phyloP scores from a whole-genome alignment of 2,797 vertebrate species.

The Epinephelus malabaricus region DNA sequence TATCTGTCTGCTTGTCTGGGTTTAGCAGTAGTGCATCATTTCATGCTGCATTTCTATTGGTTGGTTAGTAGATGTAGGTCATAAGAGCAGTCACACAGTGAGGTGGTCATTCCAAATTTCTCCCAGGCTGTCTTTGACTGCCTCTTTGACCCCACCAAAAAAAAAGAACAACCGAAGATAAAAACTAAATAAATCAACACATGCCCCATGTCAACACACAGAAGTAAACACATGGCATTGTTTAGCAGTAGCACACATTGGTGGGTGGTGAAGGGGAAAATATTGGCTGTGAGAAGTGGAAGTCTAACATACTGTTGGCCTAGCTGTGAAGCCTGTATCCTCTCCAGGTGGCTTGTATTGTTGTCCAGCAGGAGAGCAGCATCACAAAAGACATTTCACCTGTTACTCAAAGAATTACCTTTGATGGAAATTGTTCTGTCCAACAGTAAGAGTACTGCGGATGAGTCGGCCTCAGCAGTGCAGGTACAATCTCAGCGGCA shows the following conservation, averaged over 20 bases:
- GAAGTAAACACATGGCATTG: not conserved
- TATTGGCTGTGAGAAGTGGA: not conserved
- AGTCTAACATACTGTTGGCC: not conserved
- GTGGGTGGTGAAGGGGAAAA: no score
- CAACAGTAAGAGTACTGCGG: not conserved
- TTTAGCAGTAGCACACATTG: not conserved
- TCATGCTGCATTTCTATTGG: no score
- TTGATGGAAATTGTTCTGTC: not conserved
- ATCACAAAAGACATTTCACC: conserved; percentile 4
- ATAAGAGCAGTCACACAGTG: no score
- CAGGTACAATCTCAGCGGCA: not conserved
- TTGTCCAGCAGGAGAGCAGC: not conserved
- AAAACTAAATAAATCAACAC: no score
- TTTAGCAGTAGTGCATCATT: no score
- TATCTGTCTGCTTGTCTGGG: no score
- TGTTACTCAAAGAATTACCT: conserved; percentile 7
- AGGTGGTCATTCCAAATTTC: no score
- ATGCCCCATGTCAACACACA: not conserved
- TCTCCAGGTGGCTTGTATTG: not conserved
- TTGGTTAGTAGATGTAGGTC: no score
- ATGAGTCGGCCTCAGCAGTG: not conserved
- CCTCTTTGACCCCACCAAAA: no score
- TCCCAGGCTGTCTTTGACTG: no score
- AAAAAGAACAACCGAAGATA: no score
- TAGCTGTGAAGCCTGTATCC: not conserved